Evolutionary conservation across 1,140 invertebrate species (phyloP).

Genomic region (Drosophila baimaii): DNA sequence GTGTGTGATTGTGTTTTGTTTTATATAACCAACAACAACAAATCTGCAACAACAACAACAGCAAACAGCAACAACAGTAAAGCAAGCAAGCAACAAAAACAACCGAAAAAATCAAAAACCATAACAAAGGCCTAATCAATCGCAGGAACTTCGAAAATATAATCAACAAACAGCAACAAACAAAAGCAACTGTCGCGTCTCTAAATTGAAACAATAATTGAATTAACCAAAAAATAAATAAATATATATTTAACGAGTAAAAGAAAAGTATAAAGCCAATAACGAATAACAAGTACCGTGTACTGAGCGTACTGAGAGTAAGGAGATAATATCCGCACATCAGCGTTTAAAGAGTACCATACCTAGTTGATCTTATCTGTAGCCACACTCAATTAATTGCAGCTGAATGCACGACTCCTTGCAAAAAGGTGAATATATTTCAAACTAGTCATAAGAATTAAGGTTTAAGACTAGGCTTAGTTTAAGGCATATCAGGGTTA

Average conservation of each 20-base stretch:
- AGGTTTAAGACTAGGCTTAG: conserved; percentile 43
- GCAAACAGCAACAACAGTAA: conserved; percentile 1
- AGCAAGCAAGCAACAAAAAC: conserved; percentile 27
- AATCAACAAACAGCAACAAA: conserved; percentile 33
- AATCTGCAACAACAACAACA: conserved; percentile 2
- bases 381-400: conserved; percentile 75
- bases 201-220: conserved; percentile 50
- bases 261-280: conserved; percentile 16
- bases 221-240: conserved; percentile 24
- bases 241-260: conserved; percentile 26
- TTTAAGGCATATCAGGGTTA: conserved; percentile 22
- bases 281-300: conserved; percentile 21
- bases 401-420: conserved; percentile 82
- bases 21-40: conserved; percentile 37
- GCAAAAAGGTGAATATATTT: conserved; percentile 78
- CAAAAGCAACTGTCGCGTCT: conserved; percentile 49
- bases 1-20: conserved; percentile 20
- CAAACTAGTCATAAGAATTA: conserved; percentile 48
- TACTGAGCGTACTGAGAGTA: conserved; percentile 25
- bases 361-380: conserved; percentile 59
- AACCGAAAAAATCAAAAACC: conserved; percentile 15
- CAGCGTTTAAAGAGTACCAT: conserved; percentile 39
- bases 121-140: conserved; percentile 24
- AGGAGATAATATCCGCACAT: conserved; percentile 32
- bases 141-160: conserved; percentile 25